These are phyloP conservation scores for Lethrus apterus DNA, from an alignment of 1,140 invertebrate species.

Conservation along the genomic window DNA sequence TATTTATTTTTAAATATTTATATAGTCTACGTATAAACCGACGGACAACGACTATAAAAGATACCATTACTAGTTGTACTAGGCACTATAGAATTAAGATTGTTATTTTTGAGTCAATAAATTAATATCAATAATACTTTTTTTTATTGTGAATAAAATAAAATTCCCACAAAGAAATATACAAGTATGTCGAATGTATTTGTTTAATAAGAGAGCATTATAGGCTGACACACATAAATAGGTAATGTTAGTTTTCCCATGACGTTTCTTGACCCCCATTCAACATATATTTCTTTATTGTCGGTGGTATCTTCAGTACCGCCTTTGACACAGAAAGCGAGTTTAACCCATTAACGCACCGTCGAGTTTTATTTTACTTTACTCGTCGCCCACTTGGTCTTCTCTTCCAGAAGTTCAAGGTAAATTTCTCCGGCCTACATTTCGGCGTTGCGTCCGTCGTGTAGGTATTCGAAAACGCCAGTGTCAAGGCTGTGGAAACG, in stretches of 20 bases:
- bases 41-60: constrained; percentile 26
- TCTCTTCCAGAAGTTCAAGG: constrained; percentile 1
- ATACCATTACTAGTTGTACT: constrained; percentile 26
- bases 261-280: background rate
- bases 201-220: constrained; percentile 2
- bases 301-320: background rate
- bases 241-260: constrained; percentile 1
- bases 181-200: constrained; percentile 2
- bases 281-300: too few species aligned
- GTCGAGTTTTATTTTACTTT: background rate
- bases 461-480: constrained; percentile 1
- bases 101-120: constrained; percentile 27
- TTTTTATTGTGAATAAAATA: background rate
- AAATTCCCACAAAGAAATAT: background rate
- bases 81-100: constrained; percentile 21
- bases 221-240: background rate
- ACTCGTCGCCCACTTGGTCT: background rate
- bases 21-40: constrained; percentile 18
- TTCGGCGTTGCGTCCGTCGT: background rate
- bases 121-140: constrained; percentile 6
- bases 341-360: constrained; percentile 6
- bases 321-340: background rate
- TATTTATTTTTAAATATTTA: constrained; percentile 21
- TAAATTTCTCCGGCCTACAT: constrained; percentile 13
- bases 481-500: constrained; percentile 8